Evolutionary conservation across 2,113 vertebrate genomes (phyloP).

Genomic region (Rafetus swinhoei): DNA sequence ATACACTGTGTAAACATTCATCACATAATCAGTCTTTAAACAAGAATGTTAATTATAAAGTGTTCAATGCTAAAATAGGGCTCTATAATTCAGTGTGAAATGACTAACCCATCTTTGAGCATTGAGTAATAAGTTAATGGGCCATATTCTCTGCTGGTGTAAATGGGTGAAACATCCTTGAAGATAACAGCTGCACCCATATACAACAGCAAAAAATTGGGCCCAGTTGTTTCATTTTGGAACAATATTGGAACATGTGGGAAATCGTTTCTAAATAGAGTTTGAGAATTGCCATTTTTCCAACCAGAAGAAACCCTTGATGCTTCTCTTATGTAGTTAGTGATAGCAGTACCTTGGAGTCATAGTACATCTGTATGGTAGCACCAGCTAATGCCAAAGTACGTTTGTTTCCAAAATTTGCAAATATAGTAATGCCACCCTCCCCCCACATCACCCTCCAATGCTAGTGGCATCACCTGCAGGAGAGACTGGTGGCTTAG

Average conservation of each 20-base stretch:
- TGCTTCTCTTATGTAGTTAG: neutral
- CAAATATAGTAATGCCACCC: neutral
- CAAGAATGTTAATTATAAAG: neutral
- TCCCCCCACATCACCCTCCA: neutral
- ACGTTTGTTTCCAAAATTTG: neutral
- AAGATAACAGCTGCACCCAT: neutral
- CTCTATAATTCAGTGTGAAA: neutral
- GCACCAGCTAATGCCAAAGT: neutral
- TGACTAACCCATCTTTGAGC: neutral
- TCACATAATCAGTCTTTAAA: neutral
- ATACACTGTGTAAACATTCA: neutral
- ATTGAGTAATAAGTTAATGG: neutral
- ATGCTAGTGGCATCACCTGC: neutral
- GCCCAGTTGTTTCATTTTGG: neutral
- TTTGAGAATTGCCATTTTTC: neutral
- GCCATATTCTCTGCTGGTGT: rapidly evolving
- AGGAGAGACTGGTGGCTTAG: neutral
- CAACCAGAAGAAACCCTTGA: neutral
- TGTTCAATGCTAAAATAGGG: neutral
- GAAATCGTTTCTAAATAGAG: neutral
- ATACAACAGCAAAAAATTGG: neutral
- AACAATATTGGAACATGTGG: neutral
- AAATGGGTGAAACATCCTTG: neutral
- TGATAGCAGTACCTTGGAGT: neutral
- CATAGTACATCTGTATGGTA: neutral